Evolutionary conservation across 2,797 vertebrate species (phyloP).

Genomic region (Megalops cyprinoides): DNA sequence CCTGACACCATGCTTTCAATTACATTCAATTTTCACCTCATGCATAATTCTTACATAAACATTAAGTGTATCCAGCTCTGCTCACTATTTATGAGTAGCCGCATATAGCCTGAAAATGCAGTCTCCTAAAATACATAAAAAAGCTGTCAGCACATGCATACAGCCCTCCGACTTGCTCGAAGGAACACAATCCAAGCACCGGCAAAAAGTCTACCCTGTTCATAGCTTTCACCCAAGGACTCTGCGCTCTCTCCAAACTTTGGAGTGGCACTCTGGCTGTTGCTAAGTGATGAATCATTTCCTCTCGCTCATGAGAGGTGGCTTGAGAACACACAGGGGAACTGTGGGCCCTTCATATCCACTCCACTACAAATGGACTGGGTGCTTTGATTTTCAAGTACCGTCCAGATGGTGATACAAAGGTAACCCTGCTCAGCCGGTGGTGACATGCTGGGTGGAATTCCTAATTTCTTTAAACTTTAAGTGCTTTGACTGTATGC

Average conservation of each 20-base stretch:
- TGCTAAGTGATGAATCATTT: slow-evolving; percentile 16
- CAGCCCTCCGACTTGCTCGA: background rate
- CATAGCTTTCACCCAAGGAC: background rate
- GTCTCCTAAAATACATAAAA: background rate
- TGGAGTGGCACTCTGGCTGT: slow-evolving; percentile 9
- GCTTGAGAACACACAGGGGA: background rate
- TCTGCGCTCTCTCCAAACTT: background rate
- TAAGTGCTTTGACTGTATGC: too few relatives aligned
- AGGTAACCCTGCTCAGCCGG: background rate
- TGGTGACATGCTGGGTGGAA: background rate
- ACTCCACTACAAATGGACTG: slow-evolving; percentile 2
- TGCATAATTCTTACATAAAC: background rate
- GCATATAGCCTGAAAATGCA: background rate
- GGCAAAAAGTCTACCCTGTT: background rate
- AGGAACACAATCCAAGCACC: background rate
- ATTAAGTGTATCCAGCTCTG: background rate
- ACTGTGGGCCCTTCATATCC: background rate
- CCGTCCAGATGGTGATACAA: background rate
- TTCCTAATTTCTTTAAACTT: too few relatives aligned
- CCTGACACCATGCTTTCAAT: background rate
- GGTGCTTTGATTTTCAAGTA: background rate
- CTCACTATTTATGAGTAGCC: too few relatives aligned
- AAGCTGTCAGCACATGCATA: background rate
- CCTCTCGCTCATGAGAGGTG: background rate
- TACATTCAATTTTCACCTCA: background rate